Base-by-base conservation (phyloP, 2,113 vertebrate species). In the Zingel zingel region DNA sequence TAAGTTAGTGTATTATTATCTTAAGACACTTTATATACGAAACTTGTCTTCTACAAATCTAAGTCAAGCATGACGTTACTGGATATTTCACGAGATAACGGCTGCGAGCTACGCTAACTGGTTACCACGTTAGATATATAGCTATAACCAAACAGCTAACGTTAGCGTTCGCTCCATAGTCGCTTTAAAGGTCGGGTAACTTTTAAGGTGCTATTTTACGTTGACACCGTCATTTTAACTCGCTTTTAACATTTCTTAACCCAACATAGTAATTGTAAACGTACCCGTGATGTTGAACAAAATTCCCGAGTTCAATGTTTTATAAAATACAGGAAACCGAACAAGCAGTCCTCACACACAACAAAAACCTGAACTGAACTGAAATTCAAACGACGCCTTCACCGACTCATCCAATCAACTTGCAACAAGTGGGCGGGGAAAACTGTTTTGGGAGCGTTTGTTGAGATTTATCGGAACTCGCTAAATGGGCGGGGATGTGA, bases 341-440 rank as follows among this genome's bases (percentile, higher is more conserved):
- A n/a, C 6, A 2, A 57, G 7, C 9, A 43, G 16, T 19, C 6
- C 23, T 54, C 2, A 27, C 57, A 47, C 2, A 3, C 19, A 25
- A 19, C 6, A 43, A 43, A 39, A 43, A 43, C 39, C 11, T 2
- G 9, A 10, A 6, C 1, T 45, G 8, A 25, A 27, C 43, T 2
- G 2, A 83, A 58, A 82, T 90, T 90, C 88, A 91, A 92, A 91
- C 18, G 0, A 50, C 25, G 47, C 30, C 51, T 15, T 9, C 6
- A 1, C n/a, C 8, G 10, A 8, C 4, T 84, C 45, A 39, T 21
- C 91, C 91, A 91, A 92, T 89, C 73, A 84, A 58, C 21, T 27
- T 50, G 1, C 15, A 50, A 1, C 5, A n/a, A 10, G 33, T 27
- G 56, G 69, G 54, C 51, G 51, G 21, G 68, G 0, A 1, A 12